Evolutionary conservation across 2,797 vertebrate genomes (phyloP).

Genomic region (Hoplostethus atlanticus): DNA sequence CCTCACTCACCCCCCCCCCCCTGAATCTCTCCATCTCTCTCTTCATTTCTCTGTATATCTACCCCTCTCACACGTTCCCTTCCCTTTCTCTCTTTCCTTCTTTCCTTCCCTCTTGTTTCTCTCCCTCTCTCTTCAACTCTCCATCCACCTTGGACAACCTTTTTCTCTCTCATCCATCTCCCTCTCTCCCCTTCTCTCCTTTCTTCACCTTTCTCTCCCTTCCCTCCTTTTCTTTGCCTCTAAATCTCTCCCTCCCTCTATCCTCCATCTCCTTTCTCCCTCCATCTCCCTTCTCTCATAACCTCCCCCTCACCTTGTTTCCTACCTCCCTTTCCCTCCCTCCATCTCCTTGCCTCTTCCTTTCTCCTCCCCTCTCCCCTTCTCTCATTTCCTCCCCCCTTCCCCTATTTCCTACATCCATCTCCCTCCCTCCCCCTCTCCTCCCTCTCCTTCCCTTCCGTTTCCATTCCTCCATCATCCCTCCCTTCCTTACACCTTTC

Average conservation of each 20-base stretch:
- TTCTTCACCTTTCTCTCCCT: neutral
- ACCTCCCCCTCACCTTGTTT: too few species aligned
- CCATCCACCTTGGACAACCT: neutral
- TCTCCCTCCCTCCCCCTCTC: slow-evolving; percentile 1
- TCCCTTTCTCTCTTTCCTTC: slow-evolving; percentile 13
- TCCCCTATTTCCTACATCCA: slow-evolving; percentile 1
- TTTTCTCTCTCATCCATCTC: neutral
- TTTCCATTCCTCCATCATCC: neutral
- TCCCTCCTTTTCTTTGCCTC: slow-evolving; percentile 5
- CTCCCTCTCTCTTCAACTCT: neutral
- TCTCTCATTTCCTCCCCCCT: neutral
- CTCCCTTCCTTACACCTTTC: neutral
- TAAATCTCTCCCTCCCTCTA: neutral
- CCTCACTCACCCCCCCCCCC: slow-evolving; percentile 1
- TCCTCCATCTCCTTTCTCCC: neutral
- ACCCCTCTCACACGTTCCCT: slow-evolving; percentile 5
- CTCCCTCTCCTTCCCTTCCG: neutral
- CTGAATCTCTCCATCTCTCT: slow-evolving; percentile 11
- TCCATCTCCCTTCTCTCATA: neutral
- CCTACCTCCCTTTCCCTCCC: slow-evolving; percentile 23
- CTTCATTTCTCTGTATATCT: neutral
- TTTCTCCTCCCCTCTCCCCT: slow-evolving; percentile 14
- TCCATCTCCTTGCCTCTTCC: slow-evolving; percentile 30
- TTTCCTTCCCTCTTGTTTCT: neutral
- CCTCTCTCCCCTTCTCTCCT: neutral